Conservation (phyloP, 2,797 vertebrate species). For the Propithecus perrieri region DNA sequence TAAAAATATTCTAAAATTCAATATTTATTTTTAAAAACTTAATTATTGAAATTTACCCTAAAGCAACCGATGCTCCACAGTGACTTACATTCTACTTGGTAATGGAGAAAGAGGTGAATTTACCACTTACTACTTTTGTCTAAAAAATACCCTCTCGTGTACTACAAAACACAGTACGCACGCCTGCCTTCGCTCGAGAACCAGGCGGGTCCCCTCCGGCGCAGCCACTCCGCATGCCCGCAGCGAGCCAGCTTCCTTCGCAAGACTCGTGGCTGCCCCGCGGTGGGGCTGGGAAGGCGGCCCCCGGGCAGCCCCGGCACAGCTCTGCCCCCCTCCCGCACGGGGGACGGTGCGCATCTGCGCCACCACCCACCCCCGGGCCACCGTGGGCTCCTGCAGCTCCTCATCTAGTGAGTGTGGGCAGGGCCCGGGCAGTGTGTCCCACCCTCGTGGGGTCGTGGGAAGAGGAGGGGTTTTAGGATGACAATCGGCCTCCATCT, state of each 20-base stretch:
- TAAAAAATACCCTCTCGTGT: no score
- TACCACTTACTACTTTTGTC: neutral
- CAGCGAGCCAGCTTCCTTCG: neutral
- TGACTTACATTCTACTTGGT: neutral
- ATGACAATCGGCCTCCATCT: rapidly evolving
- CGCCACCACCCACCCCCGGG: rapidly evolving
- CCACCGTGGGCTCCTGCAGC: no score
- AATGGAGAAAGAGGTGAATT: neutral
- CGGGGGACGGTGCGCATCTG: rapidly evolving
- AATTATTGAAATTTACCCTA: neutral
- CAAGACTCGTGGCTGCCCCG: rapidly evolving
- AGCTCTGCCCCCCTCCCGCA: neutral
- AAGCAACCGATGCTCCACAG: neutral
- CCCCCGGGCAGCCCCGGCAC: rapidly evolving
- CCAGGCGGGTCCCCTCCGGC: rapidly evolving
- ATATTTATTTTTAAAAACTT: neutral
- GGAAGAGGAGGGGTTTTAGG: neutral
- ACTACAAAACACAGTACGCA: rapidly evolving
- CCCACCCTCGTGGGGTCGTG: rapidly evolving
- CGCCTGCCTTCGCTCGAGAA: rapidly evolving
- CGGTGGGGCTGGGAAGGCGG: neutral
- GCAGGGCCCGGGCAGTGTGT: no score
- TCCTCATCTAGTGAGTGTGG: neutral
- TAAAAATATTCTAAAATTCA: neutral
- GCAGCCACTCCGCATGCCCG: no score